Evolutionary conservation across 37 sponge, comb jelly and placozoan species (phyloP).

Genomic region (Agelas oroides): DNA sequence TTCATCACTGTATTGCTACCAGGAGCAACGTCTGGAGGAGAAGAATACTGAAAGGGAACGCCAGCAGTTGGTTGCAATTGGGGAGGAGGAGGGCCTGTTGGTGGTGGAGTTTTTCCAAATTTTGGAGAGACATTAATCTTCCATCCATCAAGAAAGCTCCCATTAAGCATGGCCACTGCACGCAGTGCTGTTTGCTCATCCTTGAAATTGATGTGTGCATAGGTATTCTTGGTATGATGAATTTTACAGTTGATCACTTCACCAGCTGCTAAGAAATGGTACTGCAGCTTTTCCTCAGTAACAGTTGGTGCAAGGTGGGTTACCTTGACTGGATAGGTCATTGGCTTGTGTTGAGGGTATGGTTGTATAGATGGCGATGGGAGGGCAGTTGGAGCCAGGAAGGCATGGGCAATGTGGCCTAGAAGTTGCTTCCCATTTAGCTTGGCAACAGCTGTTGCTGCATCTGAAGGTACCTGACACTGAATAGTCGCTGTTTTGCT

Average conservation of each 20-base stretch:
- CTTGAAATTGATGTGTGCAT: slow-evolving; percentile 28
- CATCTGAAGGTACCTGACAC: slow-evolving; percentile 12
- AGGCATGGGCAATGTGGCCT: slow-evolving; percentile 11
- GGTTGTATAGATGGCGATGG: too few species aligned
- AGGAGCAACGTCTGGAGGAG: too few species aligned
- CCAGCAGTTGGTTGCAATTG: too few species aligned
- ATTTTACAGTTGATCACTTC: slow-evolving; percentile 18
- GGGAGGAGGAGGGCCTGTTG: neutral
- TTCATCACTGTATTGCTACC: too few species aligned
- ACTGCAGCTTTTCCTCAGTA: neutral
- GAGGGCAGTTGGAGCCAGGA: neutral
- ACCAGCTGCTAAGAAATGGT: slow-evolving; percentile 17
- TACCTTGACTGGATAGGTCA: slow-evolving; percentile 33
- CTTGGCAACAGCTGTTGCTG: neutral
- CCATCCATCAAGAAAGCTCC: slow-evolving; percentile 4
- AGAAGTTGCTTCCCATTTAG: slow-evolving; percentile 34
- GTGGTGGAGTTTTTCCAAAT: neutral
- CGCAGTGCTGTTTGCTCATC: neutral
- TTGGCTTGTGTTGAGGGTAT: neutral
- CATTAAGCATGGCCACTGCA: slow-evolving; percentile 25
- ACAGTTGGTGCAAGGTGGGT: slow-evolving; percentile 12
- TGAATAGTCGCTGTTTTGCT: slow-evolving; percentile 3
- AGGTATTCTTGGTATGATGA: slow-evolving; percentile 5
- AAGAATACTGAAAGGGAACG: too few species aligned
- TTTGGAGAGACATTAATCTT: slow-evolving; percentile 20